Base-by-base conservation (phyloP, 1,140 invertebrate genomes). In the Lordiphosa stackelbergi region DNA sequence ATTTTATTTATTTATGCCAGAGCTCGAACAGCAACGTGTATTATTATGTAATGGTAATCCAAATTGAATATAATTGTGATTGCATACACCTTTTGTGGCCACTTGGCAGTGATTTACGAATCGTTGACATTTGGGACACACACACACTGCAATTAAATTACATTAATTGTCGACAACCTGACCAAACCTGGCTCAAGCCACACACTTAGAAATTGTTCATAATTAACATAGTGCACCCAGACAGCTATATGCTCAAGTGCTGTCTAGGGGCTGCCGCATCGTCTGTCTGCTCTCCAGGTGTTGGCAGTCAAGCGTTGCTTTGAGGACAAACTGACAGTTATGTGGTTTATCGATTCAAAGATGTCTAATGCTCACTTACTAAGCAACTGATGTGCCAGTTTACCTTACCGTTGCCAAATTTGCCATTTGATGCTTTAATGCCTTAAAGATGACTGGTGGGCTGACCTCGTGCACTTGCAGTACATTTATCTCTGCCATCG, bases 321-420 rank as follows among this genome's bases (percentile, higher is more conserved):
- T 28, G 56, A 22, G 52, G 37, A 42, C 41, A 16, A 24, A 5
- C 59, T 40, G 69, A 65, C 73, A 45, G 66, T 53, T 48, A 72
- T 72, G 59, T 56, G 75, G 55, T 58, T 83, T 77, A 83, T 83
- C 78, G 77, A 84, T 83, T 83, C 53, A 70, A 54, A 63, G 72
- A 71, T 35, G 72, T 43, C 68, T 72, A 66, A 60, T 60, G 55
- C 52, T 60, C 42, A 47, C 63, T 52, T 69, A 72, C 75, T 16
- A 63, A 42, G 57, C 75, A 83, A 83, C 83, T 81, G 72, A 83
- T 46, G 66, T 83, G 68, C 59, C 63, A 75, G 58, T 19, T 19
- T 19, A 19, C 22, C 19, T 19, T 19, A n/a, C n/a, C n/a, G n/a
- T n/a, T n/a, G n/a, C n/a, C n/a, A n/a, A n/a, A n/a, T n/a, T n/a